Evolutionary conservation across 2,888 invertebrate genomes (phyloP).

Genomic region (Formica aserva): DNA sequence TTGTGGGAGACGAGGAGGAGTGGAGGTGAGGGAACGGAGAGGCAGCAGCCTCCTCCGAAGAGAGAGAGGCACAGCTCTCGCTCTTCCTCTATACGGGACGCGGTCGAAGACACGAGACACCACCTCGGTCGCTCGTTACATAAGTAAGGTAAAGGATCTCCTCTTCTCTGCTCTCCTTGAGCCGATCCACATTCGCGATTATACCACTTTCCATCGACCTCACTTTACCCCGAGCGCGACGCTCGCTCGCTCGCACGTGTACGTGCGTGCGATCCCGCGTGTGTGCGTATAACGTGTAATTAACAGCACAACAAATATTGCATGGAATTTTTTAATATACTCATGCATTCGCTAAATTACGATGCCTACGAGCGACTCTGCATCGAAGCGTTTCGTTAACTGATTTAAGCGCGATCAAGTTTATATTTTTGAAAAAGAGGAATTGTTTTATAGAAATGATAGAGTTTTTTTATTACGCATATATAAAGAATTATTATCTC

Average conservation of each 20-base stretch:
- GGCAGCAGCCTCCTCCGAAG: constrained; percentile 29
- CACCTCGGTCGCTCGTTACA: constrained; percentile 80
- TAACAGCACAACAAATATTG: constrained; percentile 12
- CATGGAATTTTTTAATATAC: not conserved
- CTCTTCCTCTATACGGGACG: constrained; percentile 66
- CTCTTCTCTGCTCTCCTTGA: constrained; percentile 79
- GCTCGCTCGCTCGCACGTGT: constrained; percentile 33
- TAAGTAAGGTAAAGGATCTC: constrained; percentile 83
- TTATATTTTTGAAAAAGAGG: constrained; percentile 11
- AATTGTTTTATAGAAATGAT: not conserved
- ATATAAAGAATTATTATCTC: not conserved
- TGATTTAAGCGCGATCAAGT: constrained; percentile 1
- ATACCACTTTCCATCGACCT: constrained; percentile 84
- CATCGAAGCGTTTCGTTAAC: not conserved
- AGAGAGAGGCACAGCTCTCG: constrained; percentile 45
- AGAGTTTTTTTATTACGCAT: not conserved
- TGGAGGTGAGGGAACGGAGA: constrained; percentile 26
- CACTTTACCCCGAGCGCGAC: constrained; percentile 68
- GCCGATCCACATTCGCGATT: constrained; percentile 83
- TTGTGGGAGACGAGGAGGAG: constrained; percentile 2
- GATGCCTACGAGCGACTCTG: not conserved
- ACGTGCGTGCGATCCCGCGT: not conserved
- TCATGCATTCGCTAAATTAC: not conserved
- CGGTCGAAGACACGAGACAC: constrained; percentile 82
- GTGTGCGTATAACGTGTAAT: not conserved